Evolutionary conservation across 2,113 vertebrate species (phyloP).

Genomic region (Gadus chalcogrammus): DNA sequence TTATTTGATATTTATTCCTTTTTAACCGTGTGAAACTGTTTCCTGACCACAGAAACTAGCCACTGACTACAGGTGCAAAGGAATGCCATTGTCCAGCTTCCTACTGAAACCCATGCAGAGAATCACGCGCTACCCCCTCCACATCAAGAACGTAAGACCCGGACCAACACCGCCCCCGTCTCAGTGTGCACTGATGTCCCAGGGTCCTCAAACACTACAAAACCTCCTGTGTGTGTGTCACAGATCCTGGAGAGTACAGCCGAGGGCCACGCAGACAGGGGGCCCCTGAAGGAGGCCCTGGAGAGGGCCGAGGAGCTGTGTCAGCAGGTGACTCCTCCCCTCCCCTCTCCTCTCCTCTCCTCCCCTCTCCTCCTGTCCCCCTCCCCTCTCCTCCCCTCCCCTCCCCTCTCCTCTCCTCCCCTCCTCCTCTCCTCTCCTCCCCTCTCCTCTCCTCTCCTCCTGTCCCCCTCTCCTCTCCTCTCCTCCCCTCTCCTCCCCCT

Average conservation of each 20-base stretch:
- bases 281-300: conserved; percentile 78
- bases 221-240: neutral
- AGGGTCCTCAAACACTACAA: no score
- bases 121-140: conserved; percentile 95
- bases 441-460: no score
- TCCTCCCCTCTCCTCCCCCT: neutral
- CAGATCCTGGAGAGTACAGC: conserved; percentile 92
- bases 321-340: conserved; percentile 54
- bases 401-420: neutral
- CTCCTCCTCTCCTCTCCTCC: no score
- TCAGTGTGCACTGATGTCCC: neutral
- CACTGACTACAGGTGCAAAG: conserved; percentile 90
- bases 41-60: conserved; percentile 82
- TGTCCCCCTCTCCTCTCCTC: neutral
- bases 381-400: neutral
- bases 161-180: no score
- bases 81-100: conserved; percentile 98
- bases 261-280: conserved; percentile 80
- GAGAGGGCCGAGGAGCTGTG: conserved; percentile 91
- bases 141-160: conserved; percentile 87
- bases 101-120: conserved; percentile 97
- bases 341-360: no score
- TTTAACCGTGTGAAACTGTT: conserved; percentile 7
- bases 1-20: neutral
- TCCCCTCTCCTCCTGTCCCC: neutral